Conservation (phyloP, 2,888 invertebrate genomes). For the Drosophila flavopinicola region DNA sequence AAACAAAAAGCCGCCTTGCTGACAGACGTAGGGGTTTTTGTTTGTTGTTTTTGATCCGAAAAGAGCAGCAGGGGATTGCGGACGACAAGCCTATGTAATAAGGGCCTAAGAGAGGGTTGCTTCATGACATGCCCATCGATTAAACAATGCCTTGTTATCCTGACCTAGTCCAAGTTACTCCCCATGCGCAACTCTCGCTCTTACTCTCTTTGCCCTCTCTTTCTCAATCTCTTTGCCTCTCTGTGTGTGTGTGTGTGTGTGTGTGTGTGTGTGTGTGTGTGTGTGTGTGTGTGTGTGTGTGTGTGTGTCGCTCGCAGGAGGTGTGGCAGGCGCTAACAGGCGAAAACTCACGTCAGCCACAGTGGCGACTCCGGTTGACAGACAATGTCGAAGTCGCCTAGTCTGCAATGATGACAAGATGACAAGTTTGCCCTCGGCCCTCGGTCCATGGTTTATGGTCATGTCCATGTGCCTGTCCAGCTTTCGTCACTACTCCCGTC, state of each 20-base stretch:
- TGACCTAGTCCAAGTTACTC: conserved; percentile 68
- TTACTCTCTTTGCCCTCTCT: conserved; percentile 2
- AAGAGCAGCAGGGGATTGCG: neutral
- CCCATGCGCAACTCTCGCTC: conserved; percentile 39
- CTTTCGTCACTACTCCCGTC: no score
- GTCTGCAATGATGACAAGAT: conserved; percentile 27
- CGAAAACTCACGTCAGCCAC: conserved; percentile 60
- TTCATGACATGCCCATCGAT: conserved; percentile 58
- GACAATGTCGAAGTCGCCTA: conserved; percentile 5
- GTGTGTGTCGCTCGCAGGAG: conserved; percentile 6
- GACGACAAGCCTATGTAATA: neutral
- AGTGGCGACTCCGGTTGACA: conserved; percentile 14
- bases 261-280: neutral
- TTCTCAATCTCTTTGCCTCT: neutral
- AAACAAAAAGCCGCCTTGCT: conserved; percentile 54
- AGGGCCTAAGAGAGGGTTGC: conserved; percentile 31
- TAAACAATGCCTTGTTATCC: conserved; percentile 64
- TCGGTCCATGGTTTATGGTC: neutral
- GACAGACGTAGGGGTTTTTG: no score
- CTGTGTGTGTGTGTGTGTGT: conserved; percentile 1
- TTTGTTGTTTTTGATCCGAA: no score
- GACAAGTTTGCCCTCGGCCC: conserved; percentile 20
- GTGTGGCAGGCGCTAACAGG: conserved; percentile 29
- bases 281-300: no score
- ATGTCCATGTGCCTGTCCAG: conserved; percentile 1